These are phyloP conservation scores for Apis laboriosa DNA, from an alignment of 1,140 invertebrate species.

Conservation along the genomic window DNA sequence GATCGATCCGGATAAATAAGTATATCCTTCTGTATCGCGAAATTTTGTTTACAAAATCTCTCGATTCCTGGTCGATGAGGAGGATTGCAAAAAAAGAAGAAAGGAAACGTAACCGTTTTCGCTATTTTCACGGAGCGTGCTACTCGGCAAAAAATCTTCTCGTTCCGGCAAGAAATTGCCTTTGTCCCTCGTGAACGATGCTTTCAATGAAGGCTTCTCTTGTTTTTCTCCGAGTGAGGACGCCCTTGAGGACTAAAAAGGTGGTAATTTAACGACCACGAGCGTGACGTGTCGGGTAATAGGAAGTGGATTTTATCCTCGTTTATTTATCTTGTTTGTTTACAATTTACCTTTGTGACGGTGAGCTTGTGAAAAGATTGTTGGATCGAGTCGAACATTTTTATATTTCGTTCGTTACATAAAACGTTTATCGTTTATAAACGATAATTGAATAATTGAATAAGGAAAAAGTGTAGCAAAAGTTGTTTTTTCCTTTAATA, in stretches of 20 bases:
- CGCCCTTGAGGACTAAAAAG: neutral
- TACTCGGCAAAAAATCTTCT: neutral
- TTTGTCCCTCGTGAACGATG: neutral
- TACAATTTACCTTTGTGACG: no score
- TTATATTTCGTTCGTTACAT: no score
- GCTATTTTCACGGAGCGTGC: neutral
- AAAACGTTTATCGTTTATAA: no score
- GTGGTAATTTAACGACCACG: neutral
- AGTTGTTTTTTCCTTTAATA: no score
- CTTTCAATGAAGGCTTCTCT: neutral
- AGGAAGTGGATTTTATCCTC: neutral
- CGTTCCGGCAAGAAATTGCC: neutral
- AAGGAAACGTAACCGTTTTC: neutral
- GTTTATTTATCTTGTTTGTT: neutral
- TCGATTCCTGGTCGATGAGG: no score
- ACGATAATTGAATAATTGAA: no score
- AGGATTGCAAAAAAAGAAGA: neutral
- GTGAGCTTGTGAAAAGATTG: no score
- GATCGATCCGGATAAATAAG: constrained; percentile 46
- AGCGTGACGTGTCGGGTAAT: neutral
- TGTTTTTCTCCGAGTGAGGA: neutral
- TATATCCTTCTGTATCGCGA: constrained; percentile 21
- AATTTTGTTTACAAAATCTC: constrained; percentile 39
- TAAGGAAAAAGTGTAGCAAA: no score
- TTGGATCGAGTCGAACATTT: no score